Evolutionary conservation across 2,797 vertebrate species (phyloP).

Genomic region (Sylvilagus floridanus): DNA sequence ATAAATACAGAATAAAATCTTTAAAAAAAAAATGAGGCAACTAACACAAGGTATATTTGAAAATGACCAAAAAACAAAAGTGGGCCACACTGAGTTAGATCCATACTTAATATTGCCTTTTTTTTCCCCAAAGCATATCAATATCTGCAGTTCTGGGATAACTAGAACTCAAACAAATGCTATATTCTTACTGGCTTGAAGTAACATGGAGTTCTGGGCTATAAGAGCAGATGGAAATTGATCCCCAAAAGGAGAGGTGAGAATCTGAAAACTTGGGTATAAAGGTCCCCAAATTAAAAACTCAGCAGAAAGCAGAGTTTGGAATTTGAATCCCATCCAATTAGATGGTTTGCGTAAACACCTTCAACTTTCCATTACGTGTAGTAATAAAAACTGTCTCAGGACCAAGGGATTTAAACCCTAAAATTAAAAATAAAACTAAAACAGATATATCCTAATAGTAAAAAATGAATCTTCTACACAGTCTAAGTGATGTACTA

Average conservation of each 20-base stretch:
- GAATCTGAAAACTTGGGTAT: constrained; percentile 36
- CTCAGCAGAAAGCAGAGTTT: constrained; percentile 53
- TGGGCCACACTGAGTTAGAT: neutral
- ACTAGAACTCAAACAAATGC: constrained; percentile 30
- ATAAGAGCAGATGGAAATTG: neutral
- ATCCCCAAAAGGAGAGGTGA: neutral
- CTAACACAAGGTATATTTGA: neutral
- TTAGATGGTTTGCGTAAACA: constrained; percentile 24
- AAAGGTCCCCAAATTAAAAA: constrained; percentile 42
- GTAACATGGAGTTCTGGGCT: neutral
- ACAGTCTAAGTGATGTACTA: constrained; percentile 18
- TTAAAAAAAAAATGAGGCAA: neutral
- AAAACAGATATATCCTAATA: constrained; percentile 30
- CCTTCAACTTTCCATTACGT: neutral
- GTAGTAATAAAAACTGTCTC: constrained; percentile 24
- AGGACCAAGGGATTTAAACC: constrained; percentile 39
- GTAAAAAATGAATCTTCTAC: neutral
- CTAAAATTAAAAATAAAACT: constrained; percentile 20
- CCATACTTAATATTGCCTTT: neutral
- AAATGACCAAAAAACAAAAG: constrained; percentile 38
- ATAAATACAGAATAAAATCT: too few relatives aligned
- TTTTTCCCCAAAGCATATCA: neutral
- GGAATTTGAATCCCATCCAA: neutral
- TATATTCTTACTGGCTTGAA: neutral
- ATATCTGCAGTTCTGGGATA: neutral